Percentiles rank a stretch among this genome's conserved stretches.
Evolutionary conservation across 2,888 invertebrate genomes (phyloP).

Genomic region (Lithosia quadra): DNA sequence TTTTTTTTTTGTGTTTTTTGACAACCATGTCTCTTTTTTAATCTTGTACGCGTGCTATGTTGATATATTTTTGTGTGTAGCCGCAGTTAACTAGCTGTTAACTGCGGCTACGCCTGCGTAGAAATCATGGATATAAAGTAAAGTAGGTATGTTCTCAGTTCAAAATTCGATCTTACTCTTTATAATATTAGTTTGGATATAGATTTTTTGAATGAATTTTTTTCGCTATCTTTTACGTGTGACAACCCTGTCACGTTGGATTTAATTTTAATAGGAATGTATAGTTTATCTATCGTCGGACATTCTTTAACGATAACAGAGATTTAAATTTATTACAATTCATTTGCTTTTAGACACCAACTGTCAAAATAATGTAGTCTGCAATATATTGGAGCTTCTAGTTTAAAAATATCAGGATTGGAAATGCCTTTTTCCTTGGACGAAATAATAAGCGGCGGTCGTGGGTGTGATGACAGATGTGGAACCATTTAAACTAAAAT

Average conservation of each 20-base stretch:
- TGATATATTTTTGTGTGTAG: not conserved
- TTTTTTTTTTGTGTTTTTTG: not conserved
- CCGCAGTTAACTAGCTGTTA: too few species aligned
- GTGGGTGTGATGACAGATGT: not conserved
- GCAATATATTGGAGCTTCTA: constrained; percentile 20
- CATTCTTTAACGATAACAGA: constrained; percentile 53
- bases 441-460: not conserved
- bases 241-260: constrained; percentile 47
- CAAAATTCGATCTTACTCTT: too few species aligned
- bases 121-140: too few species aligned
- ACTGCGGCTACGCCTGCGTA: too few species aligned
- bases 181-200: too few species aligned
- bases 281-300: constrained; percentile 61
- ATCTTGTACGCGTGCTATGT: not conserved
- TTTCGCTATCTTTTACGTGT: not conserved
- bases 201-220: too few species aligned
- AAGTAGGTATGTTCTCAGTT: too few species aligned
- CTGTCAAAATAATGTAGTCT: constrained; percentile 55
- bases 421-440: not conserved
- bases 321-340: constrained; percentile 55
- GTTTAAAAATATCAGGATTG: not conserved
- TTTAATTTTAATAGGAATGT: constrained; percentile 52
- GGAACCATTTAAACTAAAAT: too few species aligned
- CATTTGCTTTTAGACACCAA: constrained; percentile 46
- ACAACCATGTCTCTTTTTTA: not conserved